A percentile compares a stretch with the other conserved stretches of the same genome.
phyloP scores from a whole-genome alignment of 2,113 vertebrate species.

The Petrocephalus microphthalmus region DNA sequence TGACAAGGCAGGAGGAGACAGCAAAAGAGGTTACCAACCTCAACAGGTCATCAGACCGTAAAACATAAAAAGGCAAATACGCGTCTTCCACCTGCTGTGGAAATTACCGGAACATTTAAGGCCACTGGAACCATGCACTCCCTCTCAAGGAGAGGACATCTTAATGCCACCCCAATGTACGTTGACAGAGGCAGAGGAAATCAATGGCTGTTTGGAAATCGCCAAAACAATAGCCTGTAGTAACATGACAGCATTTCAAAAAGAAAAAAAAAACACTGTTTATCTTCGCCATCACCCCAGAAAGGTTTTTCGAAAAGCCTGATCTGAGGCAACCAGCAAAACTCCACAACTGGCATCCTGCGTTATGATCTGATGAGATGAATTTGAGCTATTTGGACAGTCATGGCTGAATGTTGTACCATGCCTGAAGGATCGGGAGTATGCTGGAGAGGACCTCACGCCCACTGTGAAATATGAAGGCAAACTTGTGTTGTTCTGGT shows the following conservation, averaged over 20 bases:
- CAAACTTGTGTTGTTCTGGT: background rate
- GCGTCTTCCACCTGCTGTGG: background rate
- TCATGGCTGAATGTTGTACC: background rate
- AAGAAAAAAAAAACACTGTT: background rate
- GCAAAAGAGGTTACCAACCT: background rate
- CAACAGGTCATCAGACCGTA: background rate
- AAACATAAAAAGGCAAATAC: background rate
- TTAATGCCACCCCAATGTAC: background rate
- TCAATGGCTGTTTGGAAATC: background rate
- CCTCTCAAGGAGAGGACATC: background rate
- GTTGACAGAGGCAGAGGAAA: background rate
- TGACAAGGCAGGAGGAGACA: background rate
- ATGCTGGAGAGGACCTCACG: background rate
- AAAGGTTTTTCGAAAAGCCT: background rate
- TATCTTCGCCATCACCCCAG: background rate
- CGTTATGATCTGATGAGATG: background rate
- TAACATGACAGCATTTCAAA: background rate
- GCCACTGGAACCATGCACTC: background rate
- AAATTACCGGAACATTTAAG: slow-evolving; percentile 1
- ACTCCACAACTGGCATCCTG: background rate
- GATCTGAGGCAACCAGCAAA: background rate
- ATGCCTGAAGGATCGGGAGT: background rate
- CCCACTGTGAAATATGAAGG: background rate
- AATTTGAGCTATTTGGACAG: background rate
- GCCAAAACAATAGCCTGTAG: background rate